These are phyloP conservation scores for Melieria crassipennis DNA, from an alignment of 2,888 invertebrate species.

Conservation along the genomic window DNA sequence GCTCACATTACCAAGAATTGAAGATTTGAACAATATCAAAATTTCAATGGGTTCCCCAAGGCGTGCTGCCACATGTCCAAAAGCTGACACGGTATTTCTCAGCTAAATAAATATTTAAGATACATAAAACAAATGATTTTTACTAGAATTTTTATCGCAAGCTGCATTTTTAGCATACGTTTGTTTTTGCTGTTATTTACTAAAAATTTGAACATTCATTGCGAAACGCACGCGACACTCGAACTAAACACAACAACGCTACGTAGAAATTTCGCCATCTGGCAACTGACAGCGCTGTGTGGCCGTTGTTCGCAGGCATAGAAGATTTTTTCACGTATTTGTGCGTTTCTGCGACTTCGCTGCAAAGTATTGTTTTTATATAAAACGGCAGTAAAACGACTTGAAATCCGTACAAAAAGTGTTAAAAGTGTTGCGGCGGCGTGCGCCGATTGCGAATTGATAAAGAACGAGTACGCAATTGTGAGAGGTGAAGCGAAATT, in stretches of 20 bases:
- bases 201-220: neutral
- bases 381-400: neutral
- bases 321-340: neutral
- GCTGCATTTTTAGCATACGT: no score
- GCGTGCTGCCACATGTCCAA: no score
- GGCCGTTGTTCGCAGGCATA: neutral
- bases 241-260: neutral
- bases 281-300: neutral
- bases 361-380: neutral
- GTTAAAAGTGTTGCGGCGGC: neutral
- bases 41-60: no score
- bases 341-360: no score
- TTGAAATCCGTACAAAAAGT: neutral
- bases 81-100: no score
- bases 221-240: neutral
- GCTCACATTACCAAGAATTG: no score
- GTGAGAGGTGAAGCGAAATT: neutral
- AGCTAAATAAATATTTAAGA: no score
- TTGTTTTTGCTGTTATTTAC: no score
- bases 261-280: neutral
- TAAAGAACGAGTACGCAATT: neutral
- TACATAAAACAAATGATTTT: no score
- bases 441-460: neutral
- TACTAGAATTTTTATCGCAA: no score
- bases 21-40: no score